phyloP scores from a whole-genome alignment of 2,888 invertebrate species.

The Galerucella pusilla region DNA sequence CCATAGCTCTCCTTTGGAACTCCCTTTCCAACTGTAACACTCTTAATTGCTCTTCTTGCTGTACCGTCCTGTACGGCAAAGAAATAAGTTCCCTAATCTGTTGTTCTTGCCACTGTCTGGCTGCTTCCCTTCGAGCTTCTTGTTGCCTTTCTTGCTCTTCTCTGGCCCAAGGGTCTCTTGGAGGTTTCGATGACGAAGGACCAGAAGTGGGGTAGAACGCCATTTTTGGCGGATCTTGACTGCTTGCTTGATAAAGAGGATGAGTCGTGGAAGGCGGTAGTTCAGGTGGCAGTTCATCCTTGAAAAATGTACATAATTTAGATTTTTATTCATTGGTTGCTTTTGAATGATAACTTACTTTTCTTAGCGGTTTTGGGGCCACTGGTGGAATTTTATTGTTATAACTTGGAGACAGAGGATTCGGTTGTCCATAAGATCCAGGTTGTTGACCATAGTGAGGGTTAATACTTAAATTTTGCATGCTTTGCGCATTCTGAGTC shows the following conservation, averaged over 20 bases:
- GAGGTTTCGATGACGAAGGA: conserved; percentile 55
- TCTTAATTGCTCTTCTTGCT: conserved; percentile 88
- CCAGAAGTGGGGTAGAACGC: conserved; percentile 72
- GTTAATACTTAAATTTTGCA: conserved; percentile 61
- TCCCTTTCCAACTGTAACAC: conserved; percentile 93
- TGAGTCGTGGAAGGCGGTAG: conserved; percentile 78
- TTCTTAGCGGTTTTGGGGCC: conserved; percentile 65
- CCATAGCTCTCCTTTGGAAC: conserved; percentile 91
- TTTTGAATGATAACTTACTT: conserved; percentile 48
- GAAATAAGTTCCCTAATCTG: conserved; percentile 84
- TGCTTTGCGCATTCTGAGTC: conserved; percentile 60
- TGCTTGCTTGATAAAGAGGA: conserved; percentile 79
- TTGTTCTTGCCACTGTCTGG: conserved; percentile 84
- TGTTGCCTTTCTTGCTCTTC: conserved; percentile 88
- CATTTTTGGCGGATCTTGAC: conserved; percentile 79
- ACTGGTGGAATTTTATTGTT: conserved; percentile 66
- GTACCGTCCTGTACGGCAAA: conserved; percentile 75
- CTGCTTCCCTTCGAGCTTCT: conserved; percentile 79
- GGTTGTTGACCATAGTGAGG: conserved; percentile 51
- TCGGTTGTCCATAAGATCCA: conserved; percentile 36
- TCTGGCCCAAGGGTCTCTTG: conserved; percentile 89
- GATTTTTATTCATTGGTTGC: background rate
- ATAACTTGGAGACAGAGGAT: conserved; percentile 62
- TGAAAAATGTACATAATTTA: conserved; percentile 8
- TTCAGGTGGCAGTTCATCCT: conserved; percentile 67